Evolutionary conservation across 1,140 invertebrate species (phyloP).

Genomic region (Lanistes nyassanus): DNA sequence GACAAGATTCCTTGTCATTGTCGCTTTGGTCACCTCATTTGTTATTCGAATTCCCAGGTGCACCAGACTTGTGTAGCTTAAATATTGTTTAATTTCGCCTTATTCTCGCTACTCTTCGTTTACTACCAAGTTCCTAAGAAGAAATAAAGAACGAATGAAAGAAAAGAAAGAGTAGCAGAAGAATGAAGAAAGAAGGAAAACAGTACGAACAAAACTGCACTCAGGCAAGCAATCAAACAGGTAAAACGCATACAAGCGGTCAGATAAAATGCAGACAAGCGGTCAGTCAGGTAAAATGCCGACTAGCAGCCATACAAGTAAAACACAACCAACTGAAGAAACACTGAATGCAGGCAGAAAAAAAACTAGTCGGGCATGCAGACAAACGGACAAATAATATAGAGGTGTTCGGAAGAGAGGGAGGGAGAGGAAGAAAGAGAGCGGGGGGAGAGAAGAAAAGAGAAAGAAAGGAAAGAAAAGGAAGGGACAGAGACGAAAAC

Average conservation of each 20-base stretch:
- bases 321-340: too few species aligned
- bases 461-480: neutral
- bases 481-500: neutral
- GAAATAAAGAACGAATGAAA: neutral
- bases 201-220: too few species aligned
- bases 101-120: neutral
- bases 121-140: neutral
- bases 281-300: too few species aligned
- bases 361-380: too few species aligned
- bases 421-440: neutral
- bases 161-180: neutral
- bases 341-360: too few species aligned
- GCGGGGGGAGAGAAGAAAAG: neutral
- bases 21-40: neutral
- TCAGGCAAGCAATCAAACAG: neutral
- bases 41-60: conserved; percentile 2
- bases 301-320: too few species aligned
- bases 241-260: too few species aligned
- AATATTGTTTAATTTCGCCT: neutral
- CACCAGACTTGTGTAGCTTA: neutral
- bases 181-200: neutral
- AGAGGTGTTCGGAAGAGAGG: too few species aligned
- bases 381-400: too few species aligned
- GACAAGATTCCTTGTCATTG: neutral
- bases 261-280: neutral